These are phyloP conservation scores for Physella acuta DNA, from an alignment of 1,140 invertebrate genomes.

Conservation along the genomic window DNA sequence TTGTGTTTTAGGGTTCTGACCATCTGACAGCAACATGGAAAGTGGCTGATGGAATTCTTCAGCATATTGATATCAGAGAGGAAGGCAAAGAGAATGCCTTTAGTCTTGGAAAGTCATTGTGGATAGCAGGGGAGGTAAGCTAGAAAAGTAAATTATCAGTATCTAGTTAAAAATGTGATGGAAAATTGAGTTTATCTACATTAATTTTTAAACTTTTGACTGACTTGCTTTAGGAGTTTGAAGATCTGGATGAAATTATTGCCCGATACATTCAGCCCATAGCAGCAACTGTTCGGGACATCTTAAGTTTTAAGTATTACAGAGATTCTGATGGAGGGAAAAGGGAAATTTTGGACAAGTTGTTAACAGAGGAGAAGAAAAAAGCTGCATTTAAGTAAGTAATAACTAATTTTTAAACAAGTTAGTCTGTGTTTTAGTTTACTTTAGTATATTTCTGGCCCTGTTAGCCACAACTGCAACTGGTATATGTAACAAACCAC, in stretches of 20 bases:
- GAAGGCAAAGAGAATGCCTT: conserved; percentile 96
- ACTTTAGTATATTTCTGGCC: too few species aligned
- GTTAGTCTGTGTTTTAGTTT: too few species aligned
- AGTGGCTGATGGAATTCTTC: conserved; percentile 88
- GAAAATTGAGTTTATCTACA: too few species aligned
- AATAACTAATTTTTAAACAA: too few species aligned
- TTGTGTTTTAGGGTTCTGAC: conserved; percentile 80
- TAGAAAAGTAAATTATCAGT: conserved; percentile 1
- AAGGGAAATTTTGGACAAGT: conserved; percentile 81
- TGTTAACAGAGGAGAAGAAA: conserved; percentile 66
- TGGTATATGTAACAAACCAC: too few species aligned
- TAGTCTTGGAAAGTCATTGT: conserved; percentile 84
- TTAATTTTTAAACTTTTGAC: background rate
- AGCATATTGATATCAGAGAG: conserved; percentile 94
- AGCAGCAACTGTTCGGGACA: conserved; percentile 86
- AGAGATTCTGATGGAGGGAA: conserved; percentile 70
- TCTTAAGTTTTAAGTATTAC: conserved; percentile 90
- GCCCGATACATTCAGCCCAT: conserved; percentile 94
- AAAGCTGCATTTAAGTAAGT: conserved; percentile 50
- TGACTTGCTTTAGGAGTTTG: conserved; percentile 77
- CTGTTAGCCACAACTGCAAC: too few species aligned
- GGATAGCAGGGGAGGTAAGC: conserved; percentile 51
- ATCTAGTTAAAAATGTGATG: too few species aligned
- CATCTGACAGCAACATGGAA: conserved; percentile 99
- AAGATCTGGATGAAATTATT: conserved; percentile 99